Evolutionary conservation across 2,888 invertebrate genomes (phyloP).

Genomic region (Brassicogethes aeneus): DNA sequence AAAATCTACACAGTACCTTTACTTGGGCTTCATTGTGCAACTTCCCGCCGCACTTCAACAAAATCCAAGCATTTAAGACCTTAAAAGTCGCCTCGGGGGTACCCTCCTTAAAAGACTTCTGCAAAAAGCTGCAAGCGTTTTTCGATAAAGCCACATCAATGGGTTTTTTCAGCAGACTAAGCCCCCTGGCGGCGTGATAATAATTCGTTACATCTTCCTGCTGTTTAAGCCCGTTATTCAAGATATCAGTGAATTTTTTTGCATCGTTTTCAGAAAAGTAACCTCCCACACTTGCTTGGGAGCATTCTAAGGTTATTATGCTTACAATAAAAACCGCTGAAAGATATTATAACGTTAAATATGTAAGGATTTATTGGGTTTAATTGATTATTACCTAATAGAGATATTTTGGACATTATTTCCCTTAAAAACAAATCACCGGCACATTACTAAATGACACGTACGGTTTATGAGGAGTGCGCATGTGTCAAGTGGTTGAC

Average conservation of each 20-base stretch:
- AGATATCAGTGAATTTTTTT: constrained; percentile 28
- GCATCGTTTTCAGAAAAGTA: constrained; percentile 32
- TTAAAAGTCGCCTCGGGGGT: constrained; percentile 28
- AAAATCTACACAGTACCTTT: constrained; percentile 43
- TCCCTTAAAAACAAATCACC: constrained; percentile 16
- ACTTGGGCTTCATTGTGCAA: constrained; percentile 28
- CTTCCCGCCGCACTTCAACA: constrained; percentile 30
- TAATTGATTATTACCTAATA: constrained; percentile 15
- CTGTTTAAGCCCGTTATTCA: constrained; percentile 27
- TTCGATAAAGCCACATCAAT: constrained; percentile 44
- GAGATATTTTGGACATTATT: constrained; percentile 15
- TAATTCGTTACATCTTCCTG: constrained; percentile 53
- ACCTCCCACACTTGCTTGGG: constrained; percentile 35
- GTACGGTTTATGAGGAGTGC: constrained; percentile 8
- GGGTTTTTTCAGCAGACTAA: constrained; percentile 54
- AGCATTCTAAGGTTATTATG: constrained; percentile 6
- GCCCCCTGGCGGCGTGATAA: constrained; percentile 67
- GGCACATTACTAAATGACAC: constrained; percentile 26
- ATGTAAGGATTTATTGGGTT: neutral
- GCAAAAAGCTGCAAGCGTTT: constrained; percentile 42
- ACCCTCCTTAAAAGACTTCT: constrained; percentile 27
- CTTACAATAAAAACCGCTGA: neutral
- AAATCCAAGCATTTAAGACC: constrained; percentile 27
- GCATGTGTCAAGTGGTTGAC: neutral
- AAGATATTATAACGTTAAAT: neutral